Conservation (phyloP, 2,797 vertebrate genomes). For the Tachyglossus aculeatus region DNA sequence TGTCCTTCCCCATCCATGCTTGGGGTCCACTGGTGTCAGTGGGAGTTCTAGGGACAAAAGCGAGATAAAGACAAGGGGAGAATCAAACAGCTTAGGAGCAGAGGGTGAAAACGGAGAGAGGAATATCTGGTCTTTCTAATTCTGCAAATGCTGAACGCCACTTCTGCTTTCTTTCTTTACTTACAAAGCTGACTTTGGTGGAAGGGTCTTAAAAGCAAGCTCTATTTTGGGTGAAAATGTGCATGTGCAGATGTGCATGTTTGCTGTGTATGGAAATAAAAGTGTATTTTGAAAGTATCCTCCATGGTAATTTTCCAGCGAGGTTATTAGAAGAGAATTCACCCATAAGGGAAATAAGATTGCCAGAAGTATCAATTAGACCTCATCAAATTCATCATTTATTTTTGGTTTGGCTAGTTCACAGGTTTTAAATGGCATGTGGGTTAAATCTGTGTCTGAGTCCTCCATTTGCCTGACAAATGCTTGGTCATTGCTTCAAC, state of each 20-base stretch:
- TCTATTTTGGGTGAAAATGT: neutral
- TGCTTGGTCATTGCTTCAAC: conserved; percentile 38
- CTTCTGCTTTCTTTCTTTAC: neutral
- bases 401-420: neutral
- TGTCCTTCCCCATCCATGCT: no score
- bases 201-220: neutral
- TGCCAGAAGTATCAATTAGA: neutral
- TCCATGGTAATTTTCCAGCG: neutral
- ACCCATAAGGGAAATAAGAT: neutral
- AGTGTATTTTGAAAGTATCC: conserved; percentile 4
- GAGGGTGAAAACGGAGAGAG: no score
- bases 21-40: no score
- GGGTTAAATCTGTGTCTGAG: conserved; percentile 14
- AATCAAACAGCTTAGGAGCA: no score
- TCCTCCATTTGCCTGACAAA: conserved; percentile 41
- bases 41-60: no score
- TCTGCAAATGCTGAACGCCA: neutral
- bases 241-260: neutral
- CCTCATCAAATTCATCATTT: neutral
- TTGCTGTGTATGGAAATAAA: neutral
- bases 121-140: neutral
- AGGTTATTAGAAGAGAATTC: conserved; percentile 1
- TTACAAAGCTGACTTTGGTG: no score
- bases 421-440: neutral
- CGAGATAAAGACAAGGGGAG: no score